Base-by-base conservation (phyloP, 2,113 vertebrate genomes). In the Spheniscus mendiculus region DNA sequence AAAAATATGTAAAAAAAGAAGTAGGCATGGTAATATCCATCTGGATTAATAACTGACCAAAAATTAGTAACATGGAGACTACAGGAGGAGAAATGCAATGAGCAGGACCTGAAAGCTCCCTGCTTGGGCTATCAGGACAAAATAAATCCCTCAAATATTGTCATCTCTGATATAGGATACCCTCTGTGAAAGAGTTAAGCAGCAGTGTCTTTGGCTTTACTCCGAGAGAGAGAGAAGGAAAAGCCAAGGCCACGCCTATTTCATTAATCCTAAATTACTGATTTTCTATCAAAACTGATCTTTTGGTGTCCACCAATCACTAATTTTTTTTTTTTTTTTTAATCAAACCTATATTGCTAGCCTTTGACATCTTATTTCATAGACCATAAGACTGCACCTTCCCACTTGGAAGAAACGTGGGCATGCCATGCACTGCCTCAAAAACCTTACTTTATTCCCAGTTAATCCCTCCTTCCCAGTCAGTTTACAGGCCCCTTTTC, bases 51-150 rank as follows among this genome's bases (percentile, higher is more conserved):
- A 36, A 4, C 47, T 3, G 4, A 4, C 8, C 66, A 25, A 52
- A 12, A 32, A 1, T 6, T 0, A 18, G 25, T 4, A 19, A 19
- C 1, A 0, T 5, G 32, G 55, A 15, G 32, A 15, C 1, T 30
- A 8, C 0, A 0, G 45, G 8, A 26, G 45, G 32, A 55, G 50
- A 76, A 40, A 18, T 3, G 6, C 15, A 6, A 29, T 4, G 18
- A 55, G 82, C 77, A 59, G 66, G n/a, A 69, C 36, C 67, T 19
- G 16, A 22, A 25, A 22, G 56, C 27, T 82, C 22, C 42, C 52
- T 12, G 49, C 47, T 32, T 13, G 11, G 45, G 12, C 15, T 9
- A 0, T 3, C 29, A 5, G 58, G 12, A 15, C 23, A 53, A 3
- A 38, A 26, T 53, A 22, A 53, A 50, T 0, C 26, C 71, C 40